Evolutionary conservation across 2,113 vertebrate genomes (phyloP), one percentile per base, ranked within the genome.

Genomic region (Camarhynchus parvulus): DNA sequence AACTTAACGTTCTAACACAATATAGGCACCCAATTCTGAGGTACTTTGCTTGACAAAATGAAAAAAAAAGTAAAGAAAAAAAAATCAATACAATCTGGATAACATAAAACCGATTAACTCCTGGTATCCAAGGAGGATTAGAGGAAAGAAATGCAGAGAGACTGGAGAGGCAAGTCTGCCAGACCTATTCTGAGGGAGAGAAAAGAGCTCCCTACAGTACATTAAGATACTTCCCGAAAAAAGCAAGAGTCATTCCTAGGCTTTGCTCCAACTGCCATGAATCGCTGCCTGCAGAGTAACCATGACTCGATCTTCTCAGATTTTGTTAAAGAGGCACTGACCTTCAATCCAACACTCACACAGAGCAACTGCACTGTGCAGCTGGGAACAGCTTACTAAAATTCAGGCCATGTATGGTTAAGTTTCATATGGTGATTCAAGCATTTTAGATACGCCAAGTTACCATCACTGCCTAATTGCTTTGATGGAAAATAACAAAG

Each of bases 161-260:
- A 50, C 0, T 6, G 18, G 14, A 23, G 41, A 90, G 16, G 33
- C 55, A 69, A 94, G 55, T 41, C 75, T 84, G 61, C 76, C 64
- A 91, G 56, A 68, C 27, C 55, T 90, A 31, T 56, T 72, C 0
- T 0, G 56, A 81, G 7, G 21, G 16, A 78, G 27, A 89, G 41
- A 87, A 74, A 72, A 82, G 16, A 77, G 15, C 68, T 92, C 63
- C 64, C 35, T 56, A 15, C 13, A 12, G 86, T n/a, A 81, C 86
- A 90, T 59, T 28, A 76, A 92, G 79, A 83, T 18, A 93, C 79
- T 94, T 94, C 89, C 91, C 18, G 0, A 83, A 89, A 92, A 96
- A 93, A 78, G 39, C 78, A 88, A 69, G 76, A 94, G 92, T 92
- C 96, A 96, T 92, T 90, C 83, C 76, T 56, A 70, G 94, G 94